Conservation (phyloP, 2,888 invertebrate species). For the Aphidoletes aphidimyza region DNA sequence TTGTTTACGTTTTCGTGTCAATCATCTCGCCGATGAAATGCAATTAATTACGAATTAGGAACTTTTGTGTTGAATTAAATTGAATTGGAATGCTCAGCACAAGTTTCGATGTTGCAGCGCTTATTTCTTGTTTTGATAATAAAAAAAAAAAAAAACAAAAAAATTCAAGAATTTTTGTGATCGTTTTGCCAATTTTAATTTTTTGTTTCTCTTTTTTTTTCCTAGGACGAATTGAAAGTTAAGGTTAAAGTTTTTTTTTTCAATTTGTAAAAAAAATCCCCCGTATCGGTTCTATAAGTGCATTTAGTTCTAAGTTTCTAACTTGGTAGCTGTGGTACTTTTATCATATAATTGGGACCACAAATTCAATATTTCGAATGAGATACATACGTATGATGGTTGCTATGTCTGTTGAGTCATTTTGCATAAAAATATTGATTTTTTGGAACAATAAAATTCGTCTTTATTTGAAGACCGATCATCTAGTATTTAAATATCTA, state of each 20-base stretch:
- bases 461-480: too few species aligned
- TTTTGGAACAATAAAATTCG: too few species aligned
- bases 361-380: background rate
- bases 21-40: too few species aligned
- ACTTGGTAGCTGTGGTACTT: constrained; percentile 12
- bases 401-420: background rate
- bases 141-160: too few species aligned
- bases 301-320: constrained; percentile 29
- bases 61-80: too few species aligned
- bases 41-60: too few species aligned
- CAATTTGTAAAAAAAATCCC: too few species aligned
- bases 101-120: background rate
- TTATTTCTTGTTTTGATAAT: too few species aligned
- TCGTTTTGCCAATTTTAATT: constrained; percentile 1
- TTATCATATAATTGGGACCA: background rate
- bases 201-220: background rate
- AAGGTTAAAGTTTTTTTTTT: background rate
- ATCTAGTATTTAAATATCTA: too few species aligned
- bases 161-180: constrained; percentile 13
- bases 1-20: too few species aligned
- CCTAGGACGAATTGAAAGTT: background rate
- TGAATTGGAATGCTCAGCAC: too few species aligned
- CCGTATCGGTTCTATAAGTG: constrained; percentile 28
- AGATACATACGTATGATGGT: too few species aligned
- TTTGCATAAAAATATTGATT: background rate